Evolutionary conservation across 2,888 invertebrate species (phyloP).

Genomic region (Psylliodes chrysocephalus): DNA sequence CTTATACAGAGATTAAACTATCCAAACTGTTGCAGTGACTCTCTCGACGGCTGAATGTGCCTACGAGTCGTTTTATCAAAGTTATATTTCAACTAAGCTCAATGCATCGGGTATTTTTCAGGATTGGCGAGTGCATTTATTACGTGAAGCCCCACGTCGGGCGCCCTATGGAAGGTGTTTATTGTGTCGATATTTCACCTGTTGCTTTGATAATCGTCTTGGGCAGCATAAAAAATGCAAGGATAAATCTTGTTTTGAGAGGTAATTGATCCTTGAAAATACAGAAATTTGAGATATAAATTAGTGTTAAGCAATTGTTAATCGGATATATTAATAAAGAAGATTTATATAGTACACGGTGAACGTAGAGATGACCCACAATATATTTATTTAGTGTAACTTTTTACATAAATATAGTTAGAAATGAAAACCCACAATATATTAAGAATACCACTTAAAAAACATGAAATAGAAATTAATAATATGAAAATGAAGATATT

Average conservation of each 20-base stretch:
- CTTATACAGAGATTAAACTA: slow-evolving; percentile 46
- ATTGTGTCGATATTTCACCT: slow-evolving; percentile 33
- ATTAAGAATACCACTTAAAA: too few species aligned
- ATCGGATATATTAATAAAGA: too few species aligned
- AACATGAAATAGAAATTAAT: too few species aligned
- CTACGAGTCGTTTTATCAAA: slow-evolving; percentile 43
- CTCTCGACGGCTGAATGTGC: slow-evolving; percentile 39
- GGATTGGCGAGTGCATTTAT: slow-evolving; percentile 32
- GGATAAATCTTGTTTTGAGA: slow-evolving; percentile 25
- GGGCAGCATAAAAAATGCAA: slow-evolving; percentile 16
- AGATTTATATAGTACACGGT: too few species aligned
- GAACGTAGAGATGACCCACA: too few species aligned
- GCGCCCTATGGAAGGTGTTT: slow-evolving; percentile 29
- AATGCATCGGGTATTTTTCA: slow-evolving; percentile 34
- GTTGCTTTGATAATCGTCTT: slow-evolving; percentile 27
- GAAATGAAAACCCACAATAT: too few species aligned
- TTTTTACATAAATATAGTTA: too few species aligned
- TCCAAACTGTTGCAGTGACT: slow-evolving; percentile 41
- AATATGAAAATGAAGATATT: too few species aligned
- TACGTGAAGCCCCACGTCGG: slow-evolving; percentile 28
- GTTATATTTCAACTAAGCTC: slow-evolving; percentile 39
- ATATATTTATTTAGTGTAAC: too few species aligned
- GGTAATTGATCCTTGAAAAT: slow-evolving; percentile 29
- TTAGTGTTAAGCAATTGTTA: too few species aligned
- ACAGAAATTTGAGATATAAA: too few species aligned